Evolutionary conservation across 92 coral and sea anemone genomes (phyloP), one percentile per base, ranked within the genome.

Genomic region (Nematostella vectensis): DNA sequence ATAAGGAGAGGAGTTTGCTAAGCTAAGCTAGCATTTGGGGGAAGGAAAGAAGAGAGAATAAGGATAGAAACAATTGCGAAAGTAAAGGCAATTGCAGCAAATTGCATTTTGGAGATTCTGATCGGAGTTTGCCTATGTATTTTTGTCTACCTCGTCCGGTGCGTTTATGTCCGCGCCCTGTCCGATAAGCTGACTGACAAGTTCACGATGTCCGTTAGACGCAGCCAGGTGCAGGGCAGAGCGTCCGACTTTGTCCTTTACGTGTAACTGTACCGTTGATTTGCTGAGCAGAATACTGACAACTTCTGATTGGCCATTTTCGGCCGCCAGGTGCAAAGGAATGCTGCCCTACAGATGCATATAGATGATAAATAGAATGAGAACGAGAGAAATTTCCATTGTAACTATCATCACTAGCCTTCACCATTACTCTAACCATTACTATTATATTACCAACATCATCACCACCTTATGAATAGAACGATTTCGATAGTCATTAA

Each of bases 131-230:
- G 15, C 15, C 15, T 33, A 33, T 33, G 40, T 15, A 33, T 15
- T 33, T 33, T 33, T 33, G 6, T 22, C 3, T 63, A 89, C 97
- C 87, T 86, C 87, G 29, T 89, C 97, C 13, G 85, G 89, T 0
- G 87, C 84, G 69, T 89, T 83, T 43, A 89, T 89, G 58, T 77
- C 88, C 8, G 95, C 97, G 11, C 97, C 97, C 44, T 89, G 97
- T 19, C 91, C 97, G 45, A 89, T 72, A 42, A 89, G 64, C 65
- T 80, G 87, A 0, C 84, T 72, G 59, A 91, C 78, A 22, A 91
- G 85, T 58, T 86, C 94, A 18, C 78, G 63, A 57, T 91, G 98
- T 28, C 98, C 98, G 27, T 87, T 86, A 2, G 93, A 78, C 4
- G 98, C 96, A 6, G 96, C 79, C 10, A 87, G 62, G 51, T 91